Evolutionary conservation across 2,113 vertebrate genomes (phyloP).

Genomic region (Thalassarche chlororhynchos): DNA sequence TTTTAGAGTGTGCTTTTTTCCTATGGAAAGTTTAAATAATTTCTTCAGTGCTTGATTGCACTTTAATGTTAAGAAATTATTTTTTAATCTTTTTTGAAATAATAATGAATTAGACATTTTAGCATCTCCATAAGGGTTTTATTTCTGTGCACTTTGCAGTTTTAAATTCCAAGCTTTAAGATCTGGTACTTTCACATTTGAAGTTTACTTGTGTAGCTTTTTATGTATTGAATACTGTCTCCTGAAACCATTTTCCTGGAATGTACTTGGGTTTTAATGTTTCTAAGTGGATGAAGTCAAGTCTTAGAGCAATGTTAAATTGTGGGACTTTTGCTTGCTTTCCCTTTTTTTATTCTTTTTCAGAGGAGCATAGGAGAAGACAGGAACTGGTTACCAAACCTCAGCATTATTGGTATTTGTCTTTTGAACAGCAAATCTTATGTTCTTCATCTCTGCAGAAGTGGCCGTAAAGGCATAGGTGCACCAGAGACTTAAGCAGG

Average conservation of each 20-base stretch:
- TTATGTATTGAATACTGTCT: neutral
- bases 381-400: neutral
- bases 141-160: constrained; percentile 67
- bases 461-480: neutral
- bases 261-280: neutral
- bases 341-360: neutral
- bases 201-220: constrained; percentile 42
- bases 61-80: constrained; percentile 79
- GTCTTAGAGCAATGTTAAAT: neutral
- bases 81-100: constrained; percentile 79
- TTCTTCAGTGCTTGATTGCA: constrained; percentile 76
- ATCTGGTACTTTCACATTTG: constrained; percentile 1
- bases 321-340: neutral
- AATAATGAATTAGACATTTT: constrained; percentile 76
- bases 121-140: constrained; percentile 50
- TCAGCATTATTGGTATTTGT: neutral
- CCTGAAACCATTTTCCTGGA: neutral
- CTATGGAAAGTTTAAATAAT: constrained; percentile 79
- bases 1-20: constrained; percentile 70
- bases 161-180: constrained; percentile 53
- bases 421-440: neutral
- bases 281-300: neutral
- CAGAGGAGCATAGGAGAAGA: neutral
- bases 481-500: neutral
- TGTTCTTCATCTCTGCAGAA: neutral